Evolutionary conservation across 2,888 invertebrate species (phyloP).

Genomic region (Papilio demoleus): DNA sequence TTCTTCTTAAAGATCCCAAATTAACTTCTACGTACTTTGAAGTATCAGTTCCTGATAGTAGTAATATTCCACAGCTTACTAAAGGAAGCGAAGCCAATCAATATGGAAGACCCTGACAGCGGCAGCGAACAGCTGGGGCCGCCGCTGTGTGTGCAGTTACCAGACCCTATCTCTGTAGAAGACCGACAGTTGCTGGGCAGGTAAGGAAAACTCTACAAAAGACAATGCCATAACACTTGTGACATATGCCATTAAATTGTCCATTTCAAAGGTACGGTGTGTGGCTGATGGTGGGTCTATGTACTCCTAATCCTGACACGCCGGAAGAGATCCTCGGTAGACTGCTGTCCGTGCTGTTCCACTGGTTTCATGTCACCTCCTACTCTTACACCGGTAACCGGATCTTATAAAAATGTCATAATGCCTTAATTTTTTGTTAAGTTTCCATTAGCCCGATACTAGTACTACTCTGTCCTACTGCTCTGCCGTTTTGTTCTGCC

Average conservation of each 20-base stretch:
- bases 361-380: constrained; percentile 99
- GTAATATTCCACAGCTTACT: constrained; percentile 84
- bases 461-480: not conserved
- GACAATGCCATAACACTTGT: not conserved
- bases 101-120: constrained; percentile 85
- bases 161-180: constrained; percentile 90
- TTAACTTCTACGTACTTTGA: too few relatives aligned
- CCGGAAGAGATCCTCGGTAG: constrained; percentile 93
- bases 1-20: too few relatives aligned
- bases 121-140: constrained; percentile 71
- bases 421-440: too few relatives aligned
- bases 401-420: not conserved
- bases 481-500: too few relatives aligned
- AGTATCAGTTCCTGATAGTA: not conserved
- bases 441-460: not conserved
- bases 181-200: constrained; percentile 93
- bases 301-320: constrained; percentile 90
- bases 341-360: constrained; percentile 97
- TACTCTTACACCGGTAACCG: constrained; percentile 94
- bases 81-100: constrained; percentile 94
- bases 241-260: not conserved
- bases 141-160: constrained; percentile 65
- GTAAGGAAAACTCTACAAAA: constrained; percentile 48
- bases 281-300: constrained; percentile 97
- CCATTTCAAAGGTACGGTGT: constrained; percentile 91